Evolutionary conservation across 1,140 invertebrate species (phyloP), one percentile per base, ranked within the genome.

Genomic region (Halesus radiatus): DNA sequence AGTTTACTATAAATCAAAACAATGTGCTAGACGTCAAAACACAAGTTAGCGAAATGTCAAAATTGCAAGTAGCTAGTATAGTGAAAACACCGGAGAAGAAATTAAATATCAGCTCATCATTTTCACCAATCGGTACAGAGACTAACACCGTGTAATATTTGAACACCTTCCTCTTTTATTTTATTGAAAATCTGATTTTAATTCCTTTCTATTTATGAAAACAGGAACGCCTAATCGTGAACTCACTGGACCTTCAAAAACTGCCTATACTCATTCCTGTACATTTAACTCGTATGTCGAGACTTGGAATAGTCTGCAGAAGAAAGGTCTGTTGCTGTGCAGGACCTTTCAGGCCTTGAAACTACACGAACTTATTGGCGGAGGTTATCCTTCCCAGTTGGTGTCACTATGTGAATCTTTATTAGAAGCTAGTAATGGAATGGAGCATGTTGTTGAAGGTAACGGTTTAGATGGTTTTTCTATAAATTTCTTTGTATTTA

Each of bases 371-470:
- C 86, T 80, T 81, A 76, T 84, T 8, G 84, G 86, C 82, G 85
- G 86, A 53, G 87, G 88, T 58, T 89, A 85, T 81, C 88, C 88
- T 22, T 79, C 85, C 22, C 85, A 87, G 78, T 60, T 87, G 5
- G 82, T 84, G 80, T 80, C 84, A 29, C 70, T 88, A 1, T 86
- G 83, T 50, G 85, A 87, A 7, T 82, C 82, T 56, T 80, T 89
- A 15, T 29, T 87, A 26, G 85, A 88, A 73, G 81, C 83, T 29
- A 73, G 84, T 53, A 82, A 85, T 76, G 75, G 78, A 54, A 68
- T 88, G 20, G 84, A 85, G 22, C 80, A 86, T 84, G 81, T 88
- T 78, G 66, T 87, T 54, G 85, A 87, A 81, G 86, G 87, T 89
- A 84, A 26, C 22, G 3, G 3, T 18, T 56, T 18, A 3, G n/a